Evolutionary conservation across 2,888 invertebrate species (phyloP), one percentile per base, ranked within the genome.

Genomic region (Strigamia crassipes): DNA sequence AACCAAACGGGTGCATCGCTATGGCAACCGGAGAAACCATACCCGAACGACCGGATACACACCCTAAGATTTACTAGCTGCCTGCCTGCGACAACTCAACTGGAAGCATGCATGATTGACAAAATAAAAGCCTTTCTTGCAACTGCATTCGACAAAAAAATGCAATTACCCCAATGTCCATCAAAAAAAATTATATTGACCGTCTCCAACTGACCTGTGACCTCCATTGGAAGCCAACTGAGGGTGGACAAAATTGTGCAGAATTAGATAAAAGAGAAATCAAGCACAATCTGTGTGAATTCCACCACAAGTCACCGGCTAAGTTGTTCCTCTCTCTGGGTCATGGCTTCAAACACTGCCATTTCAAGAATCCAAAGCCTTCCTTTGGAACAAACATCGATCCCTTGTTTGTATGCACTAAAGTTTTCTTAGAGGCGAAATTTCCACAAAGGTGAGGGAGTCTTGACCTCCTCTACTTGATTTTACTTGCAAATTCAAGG

Each of bases 61-160:
- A 66, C 61, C 61, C 61, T 66, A 66, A 66, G 61, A 66, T 66
- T 66, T 66, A 66, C 61, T 66, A 12, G 61, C 61, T 66, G 61
- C 21, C 61, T 18, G 18, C 21, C 13, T 18, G 61, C 23, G 61
- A 66, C 23, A 23, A 66, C 61, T 66, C 21, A 21, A 66, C 21
- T 66, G 21, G 61, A 23, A 23, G 61, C 61, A 23, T 66, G 61
- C 21, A 12, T 23, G 61, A 66, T 66, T 21, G 61, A 66, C 61
- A 66, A 66, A 66, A 66, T 66, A 23, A 66, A 66, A 46, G 5
- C 13, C 15, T 46, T 46, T 46, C 12, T 46, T 46, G 27, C 27
- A 27, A 27, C 27, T n/a, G 15, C 15, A 12, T 46, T 5, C 42
- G 15, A 42, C 42, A 42, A 42, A 46, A 46, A n/a, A 46, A 46